Evolutionary conservation across 2,797 vertebrate species (phyloP).

Genomic region (Microtus obscurus): DNA sequence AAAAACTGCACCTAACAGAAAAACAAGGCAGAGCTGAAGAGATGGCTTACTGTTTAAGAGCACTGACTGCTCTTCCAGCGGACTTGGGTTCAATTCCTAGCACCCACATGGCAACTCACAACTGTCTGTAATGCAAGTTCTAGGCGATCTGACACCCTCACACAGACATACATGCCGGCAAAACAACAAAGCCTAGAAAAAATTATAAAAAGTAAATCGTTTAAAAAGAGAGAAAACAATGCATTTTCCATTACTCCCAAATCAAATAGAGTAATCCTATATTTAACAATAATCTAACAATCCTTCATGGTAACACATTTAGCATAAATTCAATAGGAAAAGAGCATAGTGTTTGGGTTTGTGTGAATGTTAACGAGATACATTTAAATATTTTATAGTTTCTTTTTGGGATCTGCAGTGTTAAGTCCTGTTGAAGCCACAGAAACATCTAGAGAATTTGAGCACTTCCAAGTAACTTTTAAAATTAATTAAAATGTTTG

Average conservation of each 20-base stretch:
- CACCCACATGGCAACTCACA: background rate
- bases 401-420: conserved; percentile 1
- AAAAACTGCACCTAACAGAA: background rate
- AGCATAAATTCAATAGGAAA: background rate
- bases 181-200: background rate
- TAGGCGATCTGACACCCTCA: background rate
- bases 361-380: background rate
- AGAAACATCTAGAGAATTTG: background rate
- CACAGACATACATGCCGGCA: background rate
- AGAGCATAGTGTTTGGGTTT: background rate
- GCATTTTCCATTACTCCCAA: background rate
- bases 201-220: background rate
- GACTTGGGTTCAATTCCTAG: background rate
- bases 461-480: background rate
- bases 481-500: background rate
- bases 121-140: background rate
- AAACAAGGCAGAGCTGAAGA: background rate
- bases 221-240: background rate
- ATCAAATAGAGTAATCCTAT: background rate
- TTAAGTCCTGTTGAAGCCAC: background rate
- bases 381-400: conserved; percentile 14
- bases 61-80: background rate
- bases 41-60: background rate
- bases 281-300: background rate
- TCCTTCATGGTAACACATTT: background rate